Evolutionary conservation across 2,797 vertebrate genomes (phyloP), one percentile per base, ranked within the genome.

Genomic region (Acanthurus leucopareius): DNA sequence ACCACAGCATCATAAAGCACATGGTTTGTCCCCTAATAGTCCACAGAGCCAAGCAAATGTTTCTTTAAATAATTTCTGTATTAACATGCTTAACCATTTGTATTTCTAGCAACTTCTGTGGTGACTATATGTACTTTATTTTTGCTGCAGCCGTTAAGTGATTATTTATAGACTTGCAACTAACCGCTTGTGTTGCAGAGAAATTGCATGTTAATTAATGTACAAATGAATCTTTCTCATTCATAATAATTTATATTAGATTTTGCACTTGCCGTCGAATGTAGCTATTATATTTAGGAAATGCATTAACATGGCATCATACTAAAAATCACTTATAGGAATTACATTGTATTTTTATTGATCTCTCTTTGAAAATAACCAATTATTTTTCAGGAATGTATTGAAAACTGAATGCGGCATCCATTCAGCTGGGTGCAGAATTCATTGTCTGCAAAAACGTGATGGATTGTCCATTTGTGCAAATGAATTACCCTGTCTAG

Each of bases 401-500:
- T 87, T 78, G 83, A 89, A 83, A 89, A 80, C 73, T 69, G 81
- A 84, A 84, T 19, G 56, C 20, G 2, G 20, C 51, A 44, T 82
- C 82, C 79, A 68, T 83, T 87, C 61, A 64, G 53, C 63, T 70
- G 25, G 1, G 38, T 20, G 53, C 60, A 48, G 63, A 85, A 88
- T 85, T 84, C 81, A 82, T 89, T 87, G 86, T 89, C 71, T 71
- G 79, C 66, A 77, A 58, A 89, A 88, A 83, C 72, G 71, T 88
- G 89, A 91, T 90, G 85, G 87, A 91, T 93, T 90, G 87, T 92
- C 82, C 82, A 82, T 92, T 92, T 91, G 87, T 68, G 69, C 68
- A 84, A 91, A 92, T 92, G 83, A 92, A 91, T 86, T 82, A 83
- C 77, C 86, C 85, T 78, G 88, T 88, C 81, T 64, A 52, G 73